Conservation (phyloP, 2,888 invertebrate species). For the Drosophila paracracens region DNA sequence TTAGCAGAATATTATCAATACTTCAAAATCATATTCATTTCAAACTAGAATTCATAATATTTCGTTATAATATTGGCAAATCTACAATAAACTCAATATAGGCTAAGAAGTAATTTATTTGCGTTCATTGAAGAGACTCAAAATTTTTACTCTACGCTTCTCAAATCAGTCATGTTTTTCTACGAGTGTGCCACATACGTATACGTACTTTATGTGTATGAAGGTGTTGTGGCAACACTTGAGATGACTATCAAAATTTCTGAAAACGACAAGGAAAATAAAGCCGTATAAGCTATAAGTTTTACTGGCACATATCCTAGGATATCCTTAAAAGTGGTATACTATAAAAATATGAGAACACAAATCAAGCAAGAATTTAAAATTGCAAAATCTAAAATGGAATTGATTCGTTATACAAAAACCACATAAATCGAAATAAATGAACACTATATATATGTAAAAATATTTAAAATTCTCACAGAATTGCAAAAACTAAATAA, state of each 20-base stretch:
- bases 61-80: too few relatives aligned
- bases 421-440: background rate
- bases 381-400: too few relatives aligned
- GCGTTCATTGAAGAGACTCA: too few relatives aligned
- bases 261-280: constrained; percentile 1
- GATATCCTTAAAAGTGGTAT: background rate
- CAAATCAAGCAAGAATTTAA: background rate
- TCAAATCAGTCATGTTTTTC: background rate
- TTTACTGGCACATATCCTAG: background rate
- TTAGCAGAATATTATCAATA: too few relatives aligned
- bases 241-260: background rate
- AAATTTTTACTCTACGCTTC: too few relatives aligned
- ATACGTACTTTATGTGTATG: background rate
- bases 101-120: background rate
- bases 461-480: background rate
- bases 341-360: background rate
- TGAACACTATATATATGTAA: background rate
- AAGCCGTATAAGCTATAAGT: background rate
- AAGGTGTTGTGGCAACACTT: constrained; percentile 22
- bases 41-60: too few relatives aligned
- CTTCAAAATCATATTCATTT: too few relatives aligned
- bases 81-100: background rate
- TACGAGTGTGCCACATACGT: background rate
- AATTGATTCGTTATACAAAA: too few relatives aligned
- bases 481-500: background rate